Percentiles rank a stretch among this genome's conserved stretches.
These are phyloP conservation scores for Cavia porcellus DNA, from an alignment of 2,113 vertebrate species.

Conservation along the genomic window DNA sequence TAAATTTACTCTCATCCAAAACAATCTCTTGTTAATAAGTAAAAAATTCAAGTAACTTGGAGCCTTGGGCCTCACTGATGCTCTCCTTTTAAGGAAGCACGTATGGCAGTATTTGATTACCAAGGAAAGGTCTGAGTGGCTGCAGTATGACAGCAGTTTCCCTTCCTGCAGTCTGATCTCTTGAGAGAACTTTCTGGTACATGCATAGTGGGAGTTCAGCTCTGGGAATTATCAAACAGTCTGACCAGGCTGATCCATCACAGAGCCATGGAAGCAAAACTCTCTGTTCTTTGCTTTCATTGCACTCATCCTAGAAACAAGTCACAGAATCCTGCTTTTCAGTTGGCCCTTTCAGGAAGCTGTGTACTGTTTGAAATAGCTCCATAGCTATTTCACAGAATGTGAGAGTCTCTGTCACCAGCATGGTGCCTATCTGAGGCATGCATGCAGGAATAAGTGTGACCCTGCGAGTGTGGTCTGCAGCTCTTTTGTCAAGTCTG, in stretches of 20 bases:
- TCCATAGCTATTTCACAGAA: no score
- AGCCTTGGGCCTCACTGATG: not conserved
- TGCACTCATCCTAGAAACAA: not conserved
- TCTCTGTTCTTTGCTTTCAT: not conserved
- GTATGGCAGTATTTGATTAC: not conserved
- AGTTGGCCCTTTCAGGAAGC: not conserved
- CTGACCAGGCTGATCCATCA: not conserved
- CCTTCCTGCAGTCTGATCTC: not conserved
- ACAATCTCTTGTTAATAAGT: not conserved
- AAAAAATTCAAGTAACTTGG: not conserved
- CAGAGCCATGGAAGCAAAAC: not conserved
- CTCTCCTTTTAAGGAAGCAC: not conserved
- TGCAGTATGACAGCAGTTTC: not conserved
- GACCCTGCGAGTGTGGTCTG: not conserved
- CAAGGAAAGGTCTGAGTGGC: not conserved
- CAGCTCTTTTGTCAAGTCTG: not conserved
- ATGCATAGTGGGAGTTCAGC: not conserved
- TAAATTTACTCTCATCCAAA: not conserved
- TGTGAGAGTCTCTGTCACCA: not conserved
- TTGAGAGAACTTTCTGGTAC: not conserved
- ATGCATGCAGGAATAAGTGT: not conserved
- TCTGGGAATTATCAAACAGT: not conserved
- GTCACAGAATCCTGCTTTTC: not conserved
- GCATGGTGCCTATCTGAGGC: not conserved
- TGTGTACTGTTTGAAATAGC: not conserved